Percentiles rank a stretch among this genome's conserved stretches.
phyloP scores from a whole-genome alignment of 2,113 vertebrate species.

The Ovis canadensis region DNA sequence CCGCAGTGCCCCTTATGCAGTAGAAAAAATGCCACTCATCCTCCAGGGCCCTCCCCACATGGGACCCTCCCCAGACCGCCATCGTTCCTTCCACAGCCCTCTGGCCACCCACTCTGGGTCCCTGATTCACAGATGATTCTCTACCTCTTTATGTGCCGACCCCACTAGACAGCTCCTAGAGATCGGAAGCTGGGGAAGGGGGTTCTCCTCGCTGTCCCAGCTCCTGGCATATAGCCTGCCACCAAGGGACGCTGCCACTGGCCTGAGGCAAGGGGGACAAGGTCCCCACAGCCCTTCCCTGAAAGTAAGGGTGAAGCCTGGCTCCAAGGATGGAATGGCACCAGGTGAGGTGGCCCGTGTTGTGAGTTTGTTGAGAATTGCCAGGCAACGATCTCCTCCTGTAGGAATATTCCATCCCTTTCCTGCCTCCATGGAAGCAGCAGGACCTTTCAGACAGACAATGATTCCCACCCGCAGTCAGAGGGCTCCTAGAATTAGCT shows the following conservation, averaged over 20 bases:
- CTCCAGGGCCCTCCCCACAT: background rate
- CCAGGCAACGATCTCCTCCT: background rate
- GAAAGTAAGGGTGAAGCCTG: background rate
- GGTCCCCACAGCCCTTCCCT: background rate
- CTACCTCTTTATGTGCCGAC: background rate
- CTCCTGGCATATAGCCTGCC: background rate
- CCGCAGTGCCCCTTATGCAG: rapidly evolving
- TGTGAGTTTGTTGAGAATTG: background rate
- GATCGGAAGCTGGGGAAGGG: too few species aligned
- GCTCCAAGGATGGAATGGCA: background rate
- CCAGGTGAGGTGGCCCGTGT: background rate
- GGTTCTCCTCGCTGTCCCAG: background rate
- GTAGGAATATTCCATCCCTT: background rate
- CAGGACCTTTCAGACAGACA: background rate
- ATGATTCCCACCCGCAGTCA: rapidly evolving
- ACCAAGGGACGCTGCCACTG: too few species aligned
- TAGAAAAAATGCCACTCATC: background rate
- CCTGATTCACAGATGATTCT: background rate
- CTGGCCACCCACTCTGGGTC: background rate
- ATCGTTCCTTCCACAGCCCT: background rate
- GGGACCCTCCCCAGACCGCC: background rate
- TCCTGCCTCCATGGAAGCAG: background rate
- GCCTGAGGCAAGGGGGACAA: background rate
- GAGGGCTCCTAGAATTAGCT: background rate
- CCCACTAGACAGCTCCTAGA: background rate